Evolutionary conservation across 2,888 invertebrate genomes (phyloP), one percentile per base, ranked within the genome.

Genomic region (Drosophila bunnanda): DNA sequence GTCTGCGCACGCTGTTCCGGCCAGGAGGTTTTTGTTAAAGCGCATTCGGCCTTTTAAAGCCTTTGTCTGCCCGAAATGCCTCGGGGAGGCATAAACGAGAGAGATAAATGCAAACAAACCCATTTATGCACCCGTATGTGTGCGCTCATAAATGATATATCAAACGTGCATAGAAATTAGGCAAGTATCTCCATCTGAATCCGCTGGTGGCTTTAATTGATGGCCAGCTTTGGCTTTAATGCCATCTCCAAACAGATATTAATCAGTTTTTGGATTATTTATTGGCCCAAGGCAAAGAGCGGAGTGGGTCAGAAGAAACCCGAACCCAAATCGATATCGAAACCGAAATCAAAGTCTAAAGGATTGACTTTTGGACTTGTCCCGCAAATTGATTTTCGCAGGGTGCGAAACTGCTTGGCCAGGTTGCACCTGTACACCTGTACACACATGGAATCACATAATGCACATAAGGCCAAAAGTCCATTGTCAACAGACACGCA

Each of bases 391-490:
- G 52, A 71, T 32, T 61, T 52, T 53, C n/a, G 46, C 15, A 32
- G 30, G 22, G 39, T 59, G 54, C 32, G 48, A 41, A 22, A 22
- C 50, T 44, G 54, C 36, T 32, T 62, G 56, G 58, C 43, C 48
- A 72, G 73, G 44, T 70, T 13, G 22, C 43, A 76, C 64, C 68
- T 74, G 71, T 20, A 68, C 76, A 30, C 46, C 46, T 46, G 46
- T n/a, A 28, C 46, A 25, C 46, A 60, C 68, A 78, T 76, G 71
- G 78, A 76, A 76, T 72, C 70, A 59, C 66, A 80, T 70, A 79
- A 76, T 75, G 82, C 77, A 76, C 70, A 70, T 74, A 73, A 82
- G 71, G 66, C 80, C 74, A 69, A 80, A 78, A 84, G 77, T 78
- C 77, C 50, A 75, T 71, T 80, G 77, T 72, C 79, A 78, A 79